Evolutionary conservation across 2,113 vertebrate genomes (phyloP), one percentile per base, ranked within the genome.

Genomic region (Hyperoodon ampullatus): DNA sequence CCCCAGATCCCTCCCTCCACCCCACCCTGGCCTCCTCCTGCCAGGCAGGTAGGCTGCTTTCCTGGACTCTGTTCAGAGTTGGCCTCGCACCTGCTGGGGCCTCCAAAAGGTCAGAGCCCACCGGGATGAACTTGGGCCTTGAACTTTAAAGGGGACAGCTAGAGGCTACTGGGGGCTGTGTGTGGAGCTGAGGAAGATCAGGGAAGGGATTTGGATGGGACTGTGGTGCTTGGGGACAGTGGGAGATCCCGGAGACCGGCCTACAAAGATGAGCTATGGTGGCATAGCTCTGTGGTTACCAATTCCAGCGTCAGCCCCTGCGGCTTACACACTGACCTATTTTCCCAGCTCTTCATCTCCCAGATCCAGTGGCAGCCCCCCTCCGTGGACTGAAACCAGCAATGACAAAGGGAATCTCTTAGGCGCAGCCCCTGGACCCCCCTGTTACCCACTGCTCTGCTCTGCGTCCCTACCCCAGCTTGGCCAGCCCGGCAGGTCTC

Each of bases 41-140:
- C 14, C 74, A 58, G 77, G 77, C 60, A 0, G 12, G 53, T n/a
- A 13, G 53, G 0, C 93, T 13, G 80, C n/a, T 74, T 86, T 44
- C 65, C 44, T 18, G 65, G 35, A 33, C 77, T 89, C 77, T 13
- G 39, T 44, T 63, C 30, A 10, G 74, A 93, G 33, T 0, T 33
- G 77, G 90, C 58, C 33, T 35, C 39, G 0, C 5, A 13, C 92
- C 85, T 1, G 50, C 93, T 80, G 96, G 42, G 60, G 26, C 70
- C 71, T 90, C 42, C 0, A 1, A 97, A 98, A 98, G 90, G 97
- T 96, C 95, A 98, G 58, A 63, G 86, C 78, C 58, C 0, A 14
- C 68, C 50, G 33, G 88, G 77, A 19, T 1, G 14, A 50, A 85
- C 71, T 14, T 2, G 50, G 42, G 6, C 77, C 35, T 81, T 84